phyloP scores from a whole-genome alignment of 2,888 invertebrate species.

The Coenonympha arcania region DNA sequence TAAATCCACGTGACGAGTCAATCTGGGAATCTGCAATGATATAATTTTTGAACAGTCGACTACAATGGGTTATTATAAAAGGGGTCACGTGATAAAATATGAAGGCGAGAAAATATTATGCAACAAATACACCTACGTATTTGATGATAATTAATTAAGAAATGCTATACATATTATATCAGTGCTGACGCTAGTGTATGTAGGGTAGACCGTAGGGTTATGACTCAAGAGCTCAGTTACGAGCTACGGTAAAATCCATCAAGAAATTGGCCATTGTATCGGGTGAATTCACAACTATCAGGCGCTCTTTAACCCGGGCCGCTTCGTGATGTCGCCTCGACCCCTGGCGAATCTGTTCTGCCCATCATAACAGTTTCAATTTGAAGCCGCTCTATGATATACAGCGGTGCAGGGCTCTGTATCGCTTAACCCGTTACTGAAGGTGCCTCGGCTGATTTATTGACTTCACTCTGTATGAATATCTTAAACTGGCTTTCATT shows the following conservation, averaged over 20 bases:
- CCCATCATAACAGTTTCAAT: conserved; percentile 72
- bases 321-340: conserved; percentile 69
- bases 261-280: conserved; percentile 70
- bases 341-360: conserved; percentile 64
- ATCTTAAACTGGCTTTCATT: neutral
- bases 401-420: conserved; percentile 39
- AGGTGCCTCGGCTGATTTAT: conserved; percentile 18
- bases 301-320: conserved; percentile 64
- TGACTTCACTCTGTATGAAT: conserved; percentile 5
- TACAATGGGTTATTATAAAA: no score
- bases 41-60: no score
- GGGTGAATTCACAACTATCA: conserved; percentile 60
- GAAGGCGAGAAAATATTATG: no score
- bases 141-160: no score
- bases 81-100: no score
- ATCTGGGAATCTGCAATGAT: no score
- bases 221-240: conserved; percentile 20
- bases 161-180: no score
- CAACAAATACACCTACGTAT: conserved; percentile 7
- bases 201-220: no score
- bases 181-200: no score
- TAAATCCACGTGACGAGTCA: no score
- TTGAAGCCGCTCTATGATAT: conserved; percentile 63
- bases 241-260: conserved; percentile 31
- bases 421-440: conserved; percentile 31